Evolutionary conservation across 2,797 vertebrate species (phyloP).

Genomic region (Peromyscus melanophrys): DNA sequence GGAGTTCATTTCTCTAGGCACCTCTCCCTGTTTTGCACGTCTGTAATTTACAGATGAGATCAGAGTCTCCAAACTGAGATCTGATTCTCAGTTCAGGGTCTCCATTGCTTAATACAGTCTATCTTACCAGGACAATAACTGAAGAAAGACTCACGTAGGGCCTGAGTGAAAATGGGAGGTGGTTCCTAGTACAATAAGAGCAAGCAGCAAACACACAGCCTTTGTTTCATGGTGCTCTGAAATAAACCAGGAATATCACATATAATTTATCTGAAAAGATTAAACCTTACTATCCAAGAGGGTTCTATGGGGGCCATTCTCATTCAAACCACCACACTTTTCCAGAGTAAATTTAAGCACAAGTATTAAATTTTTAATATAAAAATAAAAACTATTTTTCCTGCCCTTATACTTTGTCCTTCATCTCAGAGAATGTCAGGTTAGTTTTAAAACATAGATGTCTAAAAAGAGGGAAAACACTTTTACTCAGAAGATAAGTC

Average conservation of each 20-base stretch:
- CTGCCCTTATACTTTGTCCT: slow-evolving; percentile 14
- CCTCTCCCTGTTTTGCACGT: neutral
- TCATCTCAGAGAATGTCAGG: neutral
- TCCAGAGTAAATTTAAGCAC: neutral
- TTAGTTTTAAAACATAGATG: slow-evolving; percentile 32
- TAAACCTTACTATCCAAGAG: neutral
- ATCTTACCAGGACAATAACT: neutral
- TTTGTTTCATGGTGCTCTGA: neutral
- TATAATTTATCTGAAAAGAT: neutral
- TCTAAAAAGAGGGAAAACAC: slow-evolving; percentile 37
- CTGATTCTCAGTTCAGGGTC: neutral
- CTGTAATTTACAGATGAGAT: neutral
- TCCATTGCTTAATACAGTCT: neutral
- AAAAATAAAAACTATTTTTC: slow-evolving; percentile 44
- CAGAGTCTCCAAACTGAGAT: neutral
- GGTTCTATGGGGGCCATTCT: neutral
- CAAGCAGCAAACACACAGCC: neutral
- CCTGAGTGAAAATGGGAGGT: neutral
- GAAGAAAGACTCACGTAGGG: neutral
- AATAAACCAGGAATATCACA: neutral
- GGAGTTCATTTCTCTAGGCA: neutral
- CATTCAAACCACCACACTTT: neutral
- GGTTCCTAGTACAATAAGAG: neutral
- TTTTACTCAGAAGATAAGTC: slow-evolving; percentile 53
- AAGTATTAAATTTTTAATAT: neutral